phyloP scores from a whole-genome alignment of 2,888 invertebrate genomes.

The Erebia ligea region DNA sequence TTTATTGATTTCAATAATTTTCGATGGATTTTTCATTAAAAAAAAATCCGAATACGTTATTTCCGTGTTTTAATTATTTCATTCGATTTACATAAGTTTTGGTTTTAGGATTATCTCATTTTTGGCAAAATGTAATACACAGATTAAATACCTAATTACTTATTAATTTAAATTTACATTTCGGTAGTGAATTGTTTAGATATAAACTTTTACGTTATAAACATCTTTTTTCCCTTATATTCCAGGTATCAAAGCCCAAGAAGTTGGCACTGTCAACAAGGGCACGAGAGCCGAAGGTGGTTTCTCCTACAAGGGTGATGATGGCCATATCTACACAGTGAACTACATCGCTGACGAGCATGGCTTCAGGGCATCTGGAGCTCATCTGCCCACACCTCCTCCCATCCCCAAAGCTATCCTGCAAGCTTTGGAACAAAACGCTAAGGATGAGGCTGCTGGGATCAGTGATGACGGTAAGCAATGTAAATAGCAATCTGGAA shows the following conservation, averaged over 20 bases:
- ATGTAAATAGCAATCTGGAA: not conserved
- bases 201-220: no score
- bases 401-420: slow-evolving; percentile 82
- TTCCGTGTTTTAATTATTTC: no score
- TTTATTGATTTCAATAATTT: no score
- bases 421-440: slow-evolving; percentile 74
- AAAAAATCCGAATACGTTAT: no score
- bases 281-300: slow-evolving; percentile 74
- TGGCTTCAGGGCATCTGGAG: slow-evolving; percentile 81
- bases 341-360: slow-evolving; percentile 83
- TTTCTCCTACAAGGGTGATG: slow-evolving; percentile 83
- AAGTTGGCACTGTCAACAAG: slow-evolving; percentile 63
- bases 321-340: slow-evolving; percentile 80
- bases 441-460: slow-evolving; percentile 76
- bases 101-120: no score
- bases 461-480: slow-evolving; percentile 74
- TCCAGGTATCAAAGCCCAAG: slow-evolving; percentile 80
- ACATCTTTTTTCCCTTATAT: not conserved
- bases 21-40: no score
- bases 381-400: slow-evolving; percentile 83
- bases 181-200: no score
- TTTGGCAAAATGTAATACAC: no score
- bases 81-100: no score
- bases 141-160: no score
- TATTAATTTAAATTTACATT: no score